A percentile compares a stretch with the other conserved stretches of the same genome.
Evolutionary conservation across 1,140 invertebrate genomes (phyloP).

Genomic region (Microplitis demolitor): DNA sequence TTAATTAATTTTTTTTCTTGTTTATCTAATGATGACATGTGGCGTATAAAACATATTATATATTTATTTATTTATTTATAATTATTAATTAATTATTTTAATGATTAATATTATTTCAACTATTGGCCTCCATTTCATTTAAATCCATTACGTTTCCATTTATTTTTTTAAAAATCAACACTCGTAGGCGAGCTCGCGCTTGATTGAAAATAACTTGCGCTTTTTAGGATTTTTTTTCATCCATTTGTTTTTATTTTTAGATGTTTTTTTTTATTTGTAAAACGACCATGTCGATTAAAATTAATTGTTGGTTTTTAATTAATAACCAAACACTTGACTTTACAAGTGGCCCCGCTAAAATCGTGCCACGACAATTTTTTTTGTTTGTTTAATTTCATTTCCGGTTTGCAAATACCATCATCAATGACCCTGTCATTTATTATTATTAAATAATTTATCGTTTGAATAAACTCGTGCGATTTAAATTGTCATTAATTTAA

Average conservation of each 20-base stretch:
- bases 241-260: no score
- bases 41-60: conserved; percentile 62
- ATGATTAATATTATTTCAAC: conserved; percentile 27
- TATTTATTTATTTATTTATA: conserved; percentile 45
- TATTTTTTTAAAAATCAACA: conserved; percentile 28
- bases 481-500: no score
- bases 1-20: conserved; percentile 41
- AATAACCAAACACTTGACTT: background rate
- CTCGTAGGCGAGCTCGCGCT: conserved; percentile 10
- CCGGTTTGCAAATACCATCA: no score
- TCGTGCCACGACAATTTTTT: no score
- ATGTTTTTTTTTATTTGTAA: background rate
- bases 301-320: background rate
- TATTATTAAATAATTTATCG: no score
- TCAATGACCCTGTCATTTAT: no score
- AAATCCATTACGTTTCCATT: conserved; percentile 50
- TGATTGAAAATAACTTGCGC: background rate
- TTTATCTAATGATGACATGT: conserved; percentile 54
- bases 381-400: no score
- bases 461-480: no score
- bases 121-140: conserved; percentile 40
- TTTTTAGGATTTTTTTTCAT: no score
- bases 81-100: conserved; percentile 5
- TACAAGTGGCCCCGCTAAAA: no score
- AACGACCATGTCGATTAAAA: conserved; percentile 9